A percentile compares a stretch with the other conserved stretches of the same genome.
phyloP scores from a whole-genome alignment of 2,113 vertebrate genomes.

The Smithornis capensis region DNA sequence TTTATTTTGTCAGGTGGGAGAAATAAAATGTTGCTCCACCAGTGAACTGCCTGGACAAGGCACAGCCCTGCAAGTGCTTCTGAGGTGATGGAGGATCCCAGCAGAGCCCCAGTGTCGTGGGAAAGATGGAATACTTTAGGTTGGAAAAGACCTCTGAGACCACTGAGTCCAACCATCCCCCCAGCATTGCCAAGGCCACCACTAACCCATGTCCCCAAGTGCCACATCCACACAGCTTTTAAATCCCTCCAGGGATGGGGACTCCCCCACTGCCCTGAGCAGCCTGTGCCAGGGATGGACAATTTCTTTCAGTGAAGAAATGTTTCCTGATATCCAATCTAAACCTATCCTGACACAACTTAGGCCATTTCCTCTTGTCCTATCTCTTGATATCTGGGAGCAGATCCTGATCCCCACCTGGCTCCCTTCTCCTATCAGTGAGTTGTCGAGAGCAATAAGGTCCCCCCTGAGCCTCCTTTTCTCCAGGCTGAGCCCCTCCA shows the following conservation, averaged over 20 bases:
- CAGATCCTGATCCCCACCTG: rapidly evolving
- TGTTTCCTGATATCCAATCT: rapidly evolving
- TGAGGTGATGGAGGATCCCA: background rate
- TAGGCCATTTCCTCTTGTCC: rapidly evolving
- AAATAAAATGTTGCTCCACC: background rate
- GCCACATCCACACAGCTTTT: background rate
- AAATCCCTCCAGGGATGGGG: background rate
- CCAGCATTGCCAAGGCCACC: background rate
- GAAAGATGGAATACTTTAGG: background rate
- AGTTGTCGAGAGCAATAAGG: rapidly evolving
- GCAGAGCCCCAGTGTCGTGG: background rate
- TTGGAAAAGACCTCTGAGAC: background rate
- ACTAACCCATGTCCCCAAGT: background rate
- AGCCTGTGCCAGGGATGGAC: too few species aligned
- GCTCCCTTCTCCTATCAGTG: background rate
- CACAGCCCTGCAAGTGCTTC: background rate
- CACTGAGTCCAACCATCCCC: background rate
- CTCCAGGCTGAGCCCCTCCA: background rate
- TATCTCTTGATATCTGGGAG: background rate
- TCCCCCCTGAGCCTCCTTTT: background rate
- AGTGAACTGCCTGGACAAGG: background rate
- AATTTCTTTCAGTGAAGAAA: too few species aligned
- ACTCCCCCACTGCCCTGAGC: too few species aligned
- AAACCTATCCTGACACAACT: background rate
- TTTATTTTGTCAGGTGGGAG: constrained; percentile 40